Evolutionary conservation across 2,113 vertebrate species (phyloP).

Genomic region (Natator depressus): DNA sequence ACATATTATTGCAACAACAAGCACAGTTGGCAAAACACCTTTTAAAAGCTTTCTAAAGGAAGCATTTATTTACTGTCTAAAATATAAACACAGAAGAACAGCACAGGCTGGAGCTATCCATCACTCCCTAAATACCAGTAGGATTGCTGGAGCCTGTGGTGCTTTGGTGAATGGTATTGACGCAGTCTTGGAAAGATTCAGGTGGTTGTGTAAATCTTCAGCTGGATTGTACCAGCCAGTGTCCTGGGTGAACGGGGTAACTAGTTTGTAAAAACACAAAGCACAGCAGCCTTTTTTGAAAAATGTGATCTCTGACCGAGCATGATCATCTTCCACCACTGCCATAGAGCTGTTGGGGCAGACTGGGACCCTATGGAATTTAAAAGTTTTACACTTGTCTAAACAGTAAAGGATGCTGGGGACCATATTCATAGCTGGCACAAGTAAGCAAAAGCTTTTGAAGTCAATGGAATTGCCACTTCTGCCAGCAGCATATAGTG

Average conservation of each 20-base stretch:
- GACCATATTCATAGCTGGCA: background rate
- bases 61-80: conserved; percentile 14
- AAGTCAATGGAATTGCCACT: background rate
- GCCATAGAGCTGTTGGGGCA: background rate
- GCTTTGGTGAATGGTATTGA: background rate
- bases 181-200: background rate
- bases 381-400: background rate
- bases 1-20: background rate
- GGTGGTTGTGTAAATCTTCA: conserved; percentile 39
- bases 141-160: background rate
- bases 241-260: background rate
- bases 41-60: background rate
- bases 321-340: background rate
- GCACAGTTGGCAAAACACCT: conserved; percentile 6
- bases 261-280: background rate
- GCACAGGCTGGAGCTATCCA: background rate
- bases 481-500: rapidly evolving
- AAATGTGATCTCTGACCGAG: rapidly evolving
- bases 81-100: background rate
- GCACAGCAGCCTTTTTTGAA: background rate
- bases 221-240: background rate
- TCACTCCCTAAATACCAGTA: background rate
- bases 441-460: background rate
- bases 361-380: background rate
- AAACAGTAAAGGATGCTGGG: background rate